Evolutionary conservation across 2,888 invertebrate genomes (phyloP), one percentile per base, ranked within the genome.

Genomic region (Chrysomela aeneicollis): DNA sequence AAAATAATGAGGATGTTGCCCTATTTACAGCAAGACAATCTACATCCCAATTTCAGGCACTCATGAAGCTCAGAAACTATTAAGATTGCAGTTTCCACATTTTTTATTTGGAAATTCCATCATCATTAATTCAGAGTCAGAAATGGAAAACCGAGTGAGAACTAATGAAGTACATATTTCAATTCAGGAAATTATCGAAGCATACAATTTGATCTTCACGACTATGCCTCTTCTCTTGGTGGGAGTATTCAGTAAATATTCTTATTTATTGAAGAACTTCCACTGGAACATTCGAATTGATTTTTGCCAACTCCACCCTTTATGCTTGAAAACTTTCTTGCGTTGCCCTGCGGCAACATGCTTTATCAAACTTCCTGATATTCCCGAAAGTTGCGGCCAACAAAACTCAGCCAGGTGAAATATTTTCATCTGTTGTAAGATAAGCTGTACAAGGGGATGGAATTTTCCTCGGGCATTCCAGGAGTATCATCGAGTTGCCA

Each of bases 321-420:
- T 35, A n/a, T n/a, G n/a, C n/a, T 10, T 8, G 32, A 2, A 10
- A 35, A 35, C 32, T 35, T 35, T 35, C 32, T 10, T 35, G 9
- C 10, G 6, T 35, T 10, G 32, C 9, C 32, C 32, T 35, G 32
- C 32, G 10, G 32, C 32, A 10, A 9, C 32, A 10, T 57, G 57
- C 62, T 57, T 62, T 62, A 62, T 57, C 62, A 51, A 30, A 22
- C 50, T 35, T 35, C 26, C 57, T 57, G 58, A 62, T 57, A 62
- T 62, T 54, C 18, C 47, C 47, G 35, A 58, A 61, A 65, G 58
- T 58, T 61, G 57, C 37, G 37, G 49, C 32, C 2, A 35, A 35
- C 32, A n/a, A 6, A 10, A 61, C 58, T 52, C 47, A 30, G 54
- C 61, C 61, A 65, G 65, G 61, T 65, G 65, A 62, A 61, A 65